Conservation (phyloP, 2,797 vertebrate genomes). For the Leptatherina wallacei region DNA sequence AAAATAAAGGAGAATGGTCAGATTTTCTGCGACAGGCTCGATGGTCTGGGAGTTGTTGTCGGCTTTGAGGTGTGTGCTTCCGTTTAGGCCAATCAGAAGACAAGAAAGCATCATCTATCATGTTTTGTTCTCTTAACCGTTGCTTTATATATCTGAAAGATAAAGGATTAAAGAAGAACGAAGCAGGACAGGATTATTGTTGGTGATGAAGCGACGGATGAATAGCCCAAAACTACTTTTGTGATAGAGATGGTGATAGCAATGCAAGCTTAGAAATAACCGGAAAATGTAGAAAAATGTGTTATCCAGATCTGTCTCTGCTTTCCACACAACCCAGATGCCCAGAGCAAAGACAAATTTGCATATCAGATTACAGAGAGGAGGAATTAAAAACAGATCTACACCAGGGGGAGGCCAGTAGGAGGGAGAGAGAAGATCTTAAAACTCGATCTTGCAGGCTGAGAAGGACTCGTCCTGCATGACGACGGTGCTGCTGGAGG, state of each 20-base stretch:
- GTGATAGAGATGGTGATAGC: slow-evolving; percentile 48
- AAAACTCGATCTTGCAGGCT: slow-evolving; percentile 99
- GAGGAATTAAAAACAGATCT: slow-evolving; percentile 57
- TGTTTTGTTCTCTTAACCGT: background rate
- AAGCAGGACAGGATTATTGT: slow-evolving; percentile 15
- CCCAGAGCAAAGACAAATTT: slow-evolving; percentile 48
- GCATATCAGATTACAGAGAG: slow-evolving; percentile 49
- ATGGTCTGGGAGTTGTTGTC: background rate
- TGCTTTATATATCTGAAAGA: background rate
- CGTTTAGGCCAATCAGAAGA: slow-evolving; percentile 41
- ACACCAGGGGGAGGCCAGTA: slow-evolving; percentile 33
- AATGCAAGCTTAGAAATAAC: slow-evolving; percentile 54
- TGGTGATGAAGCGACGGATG: slow-evolving; percentile 17
- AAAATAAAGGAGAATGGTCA: background rate
- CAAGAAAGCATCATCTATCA: background rate
- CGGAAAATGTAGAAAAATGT: slow-evolving; percentile 51
- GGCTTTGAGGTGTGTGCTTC: slow-evolving; percentile 54
- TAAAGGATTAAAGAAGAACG: slow-evolving; percentile 3
- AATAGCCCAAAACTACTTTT: slow-evolving; percentile 35
- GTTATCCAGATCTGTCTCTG: slow-evolving; percentile 41
- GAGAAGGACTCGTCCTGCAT: slow-evolving; percentile 99
- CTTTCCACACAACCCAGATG: slow-evolving; percentile 3
- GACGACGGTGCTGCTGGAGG: slow-evolving; percentile 99
- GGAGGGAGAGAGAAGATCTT: slow-evolving; percentile 57
- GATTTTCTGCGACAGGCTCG: slow-evolving; percentile 1